Base-by-base conservation (phyloP, 2,113 vertebrate genomes). In the Carassius gibelio region DNA sequence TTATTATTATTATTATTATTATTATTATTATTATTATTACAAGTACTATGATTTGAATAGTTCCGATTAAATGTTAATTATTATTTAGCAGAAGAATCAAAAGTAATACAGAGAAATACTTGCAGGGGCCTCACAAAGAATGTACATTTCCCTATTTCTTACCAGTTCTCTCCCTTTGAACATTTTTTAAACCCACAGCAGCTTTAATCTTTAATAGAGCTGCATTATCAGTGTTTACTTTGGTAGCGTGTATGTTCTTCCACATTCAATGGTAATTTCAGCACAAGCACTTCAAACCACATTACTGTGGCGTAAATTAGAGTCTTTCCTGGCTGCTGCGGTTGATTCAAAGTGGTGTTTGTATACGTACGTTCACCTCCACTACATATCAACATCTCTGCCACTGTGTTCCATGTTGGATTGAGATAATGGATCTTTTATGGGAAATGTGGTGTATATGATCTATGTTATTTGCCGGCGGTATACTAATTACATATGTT, bases 401-500 rank as follows among this genome's bases (percentile, higher is more conserved):
- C 42, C 14, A 3, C 52, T 79, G 64, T 45, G 19, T 80, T 68
- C 30, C n/a, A 55, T 19, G n/a, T 26, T 72, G 17, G 5, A 38
- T 55, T 15, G 15, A 62, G 45, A 42, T 57, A 83, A 52, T 76
- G 23, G 74, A 10, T 69, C 50, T 87, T 30, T 72, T 80, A 48
- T 69, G 45, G 72, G 42, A 50, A 69, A 82, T 26, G 62, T 30
- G 38, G 62, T 72, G 64, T 83, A 61, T 77, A 68, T 50, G 75
- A 83, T 42, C 75, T 45, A 48, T 11, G 48, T 17, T 75, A 17
- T 78, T 50, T n/a, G 57, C 75, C 30, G 19, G 64, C 48, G 45
- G 75, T 62, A 69, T n/a, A 15, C 75, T 83, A 83, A 83, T 85
- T 82, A 75, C 71, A 55, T 68, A 69, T 83, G 74, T 85, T 85